Conservation (phyloP, 2,888 invertebrate species). For the Drosophila kanekoi region DNA sequence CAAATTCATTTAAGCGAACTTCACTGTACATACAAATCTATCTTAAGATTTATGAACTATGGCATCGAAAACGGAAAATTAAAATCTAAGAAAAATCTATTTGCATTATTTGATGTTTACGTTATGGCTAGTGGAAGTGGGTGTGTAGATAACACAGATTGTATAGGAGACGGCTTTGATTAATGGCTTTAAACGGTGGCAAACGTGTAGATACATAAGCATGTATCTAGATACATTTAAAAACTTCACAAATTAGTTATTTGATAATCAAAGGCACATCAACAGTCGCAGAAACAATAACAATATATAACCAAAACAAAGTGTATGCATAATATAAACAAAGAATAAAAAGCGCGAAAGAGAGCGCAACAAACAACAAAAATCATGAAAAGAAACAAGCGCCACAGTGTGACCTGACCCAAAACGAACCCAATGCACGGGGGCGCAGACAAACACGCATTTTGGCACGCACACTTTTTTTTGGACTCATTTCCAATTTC, state of each 20-base stretch:
- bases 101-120: slow-evolving; percentile 31
- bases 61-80: slow-evolving; percentile 30
- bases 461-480: not conserved
- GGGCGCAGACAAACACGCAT: slow-evolving; percentile 2
- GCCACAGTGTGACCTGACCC: slow-evolving; percentile 44
- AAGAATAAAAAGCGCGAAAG: slow-evolving; percentile 65
- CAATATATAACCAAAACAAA: slow-evolving; percentile 65
- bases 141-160: not conserved
- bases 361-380: slow-evolving; percentile 42
- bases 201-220: not conserved
- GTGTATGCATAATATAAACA: slow-evolving; percentile 74
- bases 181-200: slow-evolving; percentile 34
- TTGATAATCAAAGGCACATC: slow-evolving; percentile 20
- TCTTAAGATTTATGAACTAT: slow-evolving; percentile 62
- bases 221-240: slow-evolving; percentile 9
- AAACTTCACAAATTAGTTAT: slow-evolving; percentile 40
- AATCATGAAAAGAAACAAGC: slow-evolving; percentile 19
- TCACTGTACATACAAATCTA: not conserved
- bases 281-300: slow-evolving; percentile 45
- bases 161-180: slow-evolving; percentile 43
- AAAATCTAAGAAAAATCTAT: slow-evolving; percentile 13
- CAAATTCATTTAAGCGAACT: not conserved
- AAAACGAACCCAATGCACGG: slow-evolving; percentile 24
- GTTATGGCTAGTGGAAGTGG: slow-evolving; percentile 23
- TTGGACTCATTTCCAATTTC: slow-evolving; percentile 18